These are phyloP conservation scores for Drosophila pruinosa DNA, from an alignment of 1,140 invertebrate species.

Conservation along the genomic window DNA sequence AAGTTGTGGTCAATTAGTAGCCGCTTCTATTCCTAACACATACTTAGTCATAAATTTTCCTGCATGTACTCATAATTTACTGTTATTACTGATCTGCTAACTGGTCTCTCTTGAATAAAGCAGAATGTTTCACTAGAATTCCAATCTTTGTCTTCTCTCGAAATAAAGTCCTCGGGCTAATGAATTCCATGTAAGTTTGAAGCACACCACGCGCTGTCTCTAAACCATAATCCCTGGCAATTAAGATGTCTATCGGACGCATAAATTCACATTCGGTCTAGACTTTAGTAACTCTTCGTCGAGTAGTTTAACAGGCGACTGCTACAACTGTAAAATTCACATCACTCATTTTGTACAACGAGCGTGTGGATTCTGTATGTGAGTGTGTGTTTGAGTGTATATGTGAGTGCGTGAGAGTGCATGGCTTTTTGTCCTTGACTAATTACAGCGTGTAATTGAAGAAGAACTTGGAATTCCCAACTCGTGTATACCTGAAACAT, in stretches of 20 bases:
- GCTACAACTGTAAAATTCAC: constrained; percentile 25
- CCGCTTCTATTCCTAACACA: constrained; percentile 36
- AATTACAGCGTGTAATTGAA: constrained; percentile 53
- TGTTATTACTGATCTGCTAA: constrained; percentile 18
- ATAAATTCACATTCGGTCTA: constrained; percentile 60
- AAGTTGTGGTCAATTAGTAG: constrained; percentile 39
- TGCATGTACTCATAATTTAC: constrained; percentile 14
- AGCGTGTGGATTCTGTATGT: neutral
- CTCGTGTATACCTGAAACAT: neutral
- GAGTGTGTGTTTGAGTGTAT: neutral
- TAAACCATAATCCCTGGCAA: constrained; percentile 64
- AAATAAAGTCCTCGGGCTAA: constrained; percentile 30
- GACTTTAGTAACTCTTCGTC: constrained; percentile 33
- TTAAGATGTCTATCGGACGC: constrained; percentile 68
- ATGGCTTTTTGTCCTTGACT: constrained; percentile 35
- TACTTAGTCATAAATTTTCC: constrained; percentile 29
- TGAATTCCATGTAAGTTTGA: constrained; percentile 39
- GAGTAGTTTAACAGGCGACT: constrained; percentile 14
- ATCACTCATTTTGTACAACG: constrained; percentile 28
- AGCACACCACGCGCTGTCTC: constrained; percentile 25
- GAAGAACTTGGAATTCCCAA: neutral
- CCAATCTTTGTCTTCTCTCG: neutral
- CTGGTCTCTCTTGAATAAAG: constrained; percentile 46
- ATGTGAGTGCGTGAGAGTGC: neutral
- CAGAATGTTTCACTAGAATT: constrained; percentile 29